Evolutionary conservation across 2,113 vertebrate genomes (phyloP), one percentile per base, ranked within the genome.

Genomic region (Donacobius atricapilla): DNA sequence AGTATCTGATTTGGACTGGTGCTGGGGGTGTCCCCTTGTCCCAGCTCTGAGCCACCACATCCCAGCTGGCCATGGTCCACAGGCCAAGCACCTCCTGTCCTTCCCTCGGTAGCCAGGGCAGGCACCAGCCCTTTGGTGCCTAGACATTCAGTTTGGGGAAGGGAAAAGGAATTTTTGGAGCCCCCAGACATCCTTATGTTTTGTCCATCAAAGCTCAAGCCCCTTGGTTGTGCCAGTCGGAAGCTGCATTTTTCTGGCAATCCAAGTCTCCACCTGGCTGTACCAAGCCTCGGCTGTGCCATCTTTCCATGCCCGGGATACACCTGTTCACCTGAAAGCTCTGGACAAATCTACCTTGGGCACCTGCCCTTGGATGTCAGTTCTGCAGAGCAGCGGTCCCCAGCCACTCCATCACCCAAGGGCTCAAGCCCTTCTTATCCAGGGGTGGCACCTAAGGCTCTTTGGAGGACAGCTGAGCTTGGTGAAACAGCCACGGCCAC

Each of bases 151-250:
- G 4, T 54, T 1, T 39, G 39, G 15, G 47, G 22, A 64, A 65
- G 8, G 6, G 4, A 84, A 93, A 94, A 82, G 30, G 33, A 51
- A 30, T 23, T 71, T 82, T 10, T 95, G 70, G 50, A 90, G 44
- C 15, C 35, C 13, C 13, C 42, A 47, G 73, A 45, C 19, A 40
- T 24, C 40, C 5, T 71, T 24, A 27, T 9, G 6, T 44, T 71
- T 61, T 54, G 31, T 42, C 24, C 9, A 17, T 15, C 44, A 66
- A 65, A 75, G 28, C 15, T 48, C 50, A 81, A 48, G 65, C 33
- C 37, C 61, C 18, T 6, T 3, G 37, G 22, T 18, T 0, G 0
- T 0, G 0, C 20, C 33, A 50, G 24, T 23, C 4, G 1, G 64
- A 79, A 85, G 11, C 8, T 31, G 37, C 7, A 20, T 65, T 77